phyloP scores from a whole-genome alignment of 30 jellyfish, hydroid and myxozoan species.

The Cassiopea andromeda region DNA sequence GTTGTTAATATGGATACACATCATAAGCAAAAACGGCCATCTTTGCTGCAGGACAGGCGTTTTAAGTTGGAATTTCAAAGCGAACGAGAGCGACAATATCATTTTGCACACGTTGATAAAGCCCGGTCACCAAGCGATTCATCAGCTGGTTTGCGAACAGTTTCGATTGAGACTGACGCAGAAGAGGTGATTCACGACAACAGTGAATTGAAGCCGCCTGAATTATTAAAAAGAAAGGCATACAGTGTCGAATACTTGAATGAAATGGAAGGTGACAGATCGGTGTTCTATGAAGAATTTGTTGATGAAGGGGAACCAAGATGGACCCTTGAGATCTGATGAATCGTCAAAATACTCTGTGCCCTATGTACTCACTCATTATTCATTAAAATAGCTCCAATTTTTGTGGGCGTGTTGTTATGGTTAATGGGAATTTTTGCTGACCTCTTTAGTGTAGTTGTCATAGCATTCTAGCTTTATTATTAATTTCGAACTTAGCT shows the following conservation, averaged over 20 bases:
- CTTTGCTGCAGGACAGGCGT: not conserved
- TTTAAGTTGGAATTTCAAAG: conserved; percentile 46
- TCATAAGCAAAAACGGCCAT: conserved; percentile 16
- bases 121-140: conserved; percentile 40
- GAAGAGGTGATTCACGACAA: conserved; percentile 48
- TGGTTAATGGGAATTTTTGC: no score
- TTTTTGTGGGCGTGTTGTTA: no score
- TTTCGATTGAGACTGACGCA: conserved; percentile 44
- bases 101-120: conserved; percentile 9
- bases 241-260: conserved; percentile 60
- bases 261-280: conserved; percentile 52
- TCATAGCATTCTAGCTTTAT: no score
- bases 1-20: conserved; percentile 58
- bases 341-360: not conserved
- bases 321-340: conserved; percentile 36
- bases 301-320: conserved; percentile 61
- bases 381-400: no score
- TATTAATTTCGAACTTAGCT: no score
- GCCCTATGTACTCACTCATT: no score
- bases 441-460: no score
- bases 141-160: conserved; percentile 16
- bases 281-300: conserved; percentile 58
- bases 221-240: conserved; percentile 33
- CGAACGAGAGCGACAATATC: conserved; percentile 37
- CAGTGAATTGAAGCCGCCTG: conserved; percentile 37